These are phyloP conservation scores for Dyspetes luteomarginatus DNA, from an alignment of 2,888 invertebrate genomes.

Conservation along the genomic window DNA sequence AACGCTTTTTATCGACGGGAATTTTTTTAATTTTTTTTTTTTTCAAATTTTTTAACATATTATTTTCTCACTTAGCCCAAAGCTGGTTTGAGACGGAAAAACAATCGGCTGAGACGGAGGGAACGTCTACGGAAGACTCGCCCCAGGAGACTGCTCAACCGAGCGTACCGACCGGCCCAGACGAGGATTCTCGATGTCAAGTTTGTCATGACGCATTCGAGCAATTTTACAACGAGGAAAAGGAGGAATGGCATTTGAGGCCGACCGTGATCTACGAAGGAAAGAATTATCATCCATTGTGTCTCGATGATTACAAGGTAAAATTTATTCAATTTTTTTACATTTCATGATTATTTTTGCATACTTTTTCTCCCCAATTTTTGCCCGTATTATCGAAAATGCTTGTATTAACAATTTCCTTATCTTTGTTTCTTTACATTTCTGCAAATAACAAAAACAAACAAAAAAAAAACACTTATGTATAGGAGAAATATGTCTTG, in stretches of 20 bases:
- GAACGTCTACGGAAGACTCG: conserved; percentile 85
- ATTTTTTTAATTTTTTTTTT: conserved; percentile 17
- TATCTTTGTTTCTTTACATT: conserved; percentile 61
- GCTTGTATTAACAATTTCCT: conserved; percentile 60
- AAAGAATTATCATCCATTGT: conserved; percentile 94
- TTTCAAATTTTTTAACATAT: conserved; percentile 20
- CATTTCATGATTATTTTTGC: conserved; percentile 35
- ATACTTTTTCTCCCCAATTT: conserved; percentile 7
- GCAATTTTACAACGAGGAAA: conserved; percentile 98
- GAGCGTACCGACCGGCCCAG: conserved; percentile 89
- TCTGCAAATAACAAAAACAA: conserved; percentile 55
- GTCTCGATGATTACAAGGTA: conserved; percentile 94
- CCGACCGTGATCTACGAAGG: conserved; percentile 92
- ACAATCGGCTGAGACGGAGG: conserved; percentile 85
- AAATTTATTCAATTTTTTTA: conserved; percentile 48
- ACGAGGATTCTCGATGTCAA: conserved; percentile 90
- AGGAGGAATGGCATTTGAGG: conserved; percentile 98
- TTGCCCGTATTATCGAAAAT: conserved; percentile 14
- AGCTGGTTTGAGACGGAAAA: conserved; percentile 93
- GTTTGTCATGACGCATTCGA: conserved; percentile 97
- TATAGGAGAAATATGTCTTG: conserved; percentile 79
- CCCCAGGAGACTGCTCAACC: conserved; percentile 87
- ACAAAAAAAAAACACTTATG: too few relatives aligned
- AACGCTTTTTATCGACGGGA: not conserved
- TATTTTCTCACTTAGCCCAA: conserved; percentile 90